phyloP scores from a whole-genome alignment of 2,888 invertebrate species.

The Acrobasis repandana region DNA sequence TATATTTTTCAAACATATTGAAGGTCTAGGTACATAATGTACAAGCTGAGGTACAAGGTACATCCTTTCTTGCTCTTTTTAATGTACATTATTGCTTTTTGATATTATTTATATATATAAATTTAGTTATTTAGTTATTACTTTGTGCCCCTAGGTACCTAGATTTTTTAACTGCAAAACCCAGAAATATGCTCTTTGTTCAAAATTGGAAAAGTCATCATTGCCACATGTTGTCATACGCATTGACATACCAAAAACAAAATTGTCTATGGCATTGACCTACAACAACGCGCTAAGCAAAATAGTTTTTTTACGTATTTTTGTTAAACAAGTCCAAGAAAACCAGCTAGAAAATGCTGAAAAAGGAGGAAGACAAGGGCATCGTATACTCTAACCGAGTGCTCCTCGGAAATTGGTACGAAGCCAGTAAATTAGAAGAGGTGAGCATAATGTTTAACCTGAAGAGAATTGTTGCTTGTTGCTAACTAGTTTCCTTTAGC shows the following conservation, averaged over 20 bases:
- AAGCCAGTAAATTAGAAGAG: conserved; percentile 70
- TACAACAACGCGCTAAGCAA: background rate
- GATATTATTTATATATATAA: too few species aligned
- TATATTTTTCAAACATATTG: too few species aligned
- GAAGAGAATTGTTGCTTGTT: conserved; percentile 20
- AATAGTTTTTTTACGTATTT: background rate
- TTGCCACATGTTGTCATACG: background rate
- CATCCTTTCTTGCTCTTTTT: too few species aligned
- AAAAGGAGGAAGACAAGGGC: conserved; percentile 61
- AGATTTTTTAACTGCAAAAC: too few species aligned
- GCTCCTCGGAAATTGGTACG: conserved; percentile 74
- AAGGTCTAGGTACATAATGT: too few species aligned
- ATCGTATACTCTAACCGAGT: conserved; percentile 70
- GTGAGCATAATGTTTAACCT: conserved; percentile 39
- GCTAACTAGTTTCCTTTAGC: conserved; percentile 16
- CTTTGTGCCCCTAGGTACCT: too few species aligned
- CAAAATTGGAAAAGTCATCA: background rate
- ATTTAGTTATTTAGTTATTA: too few species aligned
- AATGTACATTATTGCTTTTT: too few species aligned
- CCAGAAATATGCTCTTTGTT: too few species aligned
- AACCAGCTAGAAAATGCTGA: conserved; percentile 40
- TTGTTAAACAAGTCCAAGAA: background rate
- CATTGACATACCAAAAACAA: too few species aligned
- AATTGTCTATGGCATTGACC: background rate
- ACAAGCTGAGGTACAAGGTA: too few species aligned